Conservation (phyloP, 2,888 invertebrate species). For the Pimpla rufipes region DNA sequence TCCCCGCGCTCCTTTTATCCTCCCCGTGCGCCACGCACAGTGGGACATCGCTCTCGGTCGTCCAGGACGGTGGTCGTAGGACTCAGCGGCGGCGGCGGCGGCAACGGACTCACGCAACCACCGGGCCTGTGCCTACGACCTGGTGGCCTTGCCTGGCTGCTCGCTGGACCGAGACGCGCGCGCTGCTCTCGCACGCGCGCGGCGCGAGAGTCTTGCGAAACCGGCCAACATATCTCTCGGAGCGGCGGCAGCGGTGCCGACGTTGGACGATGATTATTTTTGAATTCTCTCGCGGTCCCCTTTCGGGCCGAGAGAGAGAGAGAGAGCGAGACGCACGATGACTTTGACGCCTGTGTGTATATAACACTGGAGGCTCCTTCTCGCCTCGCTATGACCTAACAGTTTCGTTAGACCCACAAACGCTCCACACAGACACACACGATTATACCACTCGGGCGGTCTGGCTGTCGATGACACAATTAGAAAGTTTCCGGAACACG, state of each 20-base stretch:
- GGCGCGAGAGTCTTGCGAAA: constrained; percentile 60
- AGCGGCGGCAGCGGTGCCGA: not conserved
- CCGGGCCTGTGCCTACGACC: constrained; percentile 77
- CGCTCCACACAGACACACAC: not conserved
- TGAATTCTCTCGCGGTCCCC: constrained; percentile 28
- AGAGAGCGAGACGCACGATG: constrained; percentile 26
- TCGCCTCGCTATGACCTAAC: constrained; percentile 56
- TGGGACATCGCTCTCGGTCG: constrained; percentile 34
- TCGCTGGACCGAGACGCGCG: constrained; percentile 78
- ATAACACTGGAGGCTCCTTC: constrained; percentile 5
- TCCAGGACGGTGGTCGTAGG: constrained; percentile 13
- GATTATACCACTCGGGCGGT: not conserved
- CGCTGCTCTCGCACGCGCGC: constrained; percentile 39
- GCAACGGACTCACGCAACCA: constrained; percentile 73
- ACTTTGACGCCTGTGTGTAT: constrained; percentile 10
- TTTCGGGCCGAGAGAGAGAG: not conserved
- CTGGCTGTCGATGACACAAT: constrained; percentile 63
- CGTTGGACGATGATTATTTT: constrained; percentile 43
- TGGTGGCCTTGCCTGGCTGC: constrained; percentile 80
- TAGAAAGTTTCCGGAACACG: constrained; percentile 65
- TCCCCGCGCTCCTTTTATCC: constrained; percentile 26
- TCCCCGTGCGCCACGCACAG: constrained; percentile 40
- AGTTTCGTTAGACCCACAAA: constrained; percentile 58
- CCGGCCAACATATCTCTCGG: constrained; percentile 45
- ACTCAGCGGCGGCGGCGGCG: no score